These are phyloP conservation scores for Caprella mutica DNA, from an alignment of 2,888 invertebrate species.

Conservation along the genomic window DNA sequence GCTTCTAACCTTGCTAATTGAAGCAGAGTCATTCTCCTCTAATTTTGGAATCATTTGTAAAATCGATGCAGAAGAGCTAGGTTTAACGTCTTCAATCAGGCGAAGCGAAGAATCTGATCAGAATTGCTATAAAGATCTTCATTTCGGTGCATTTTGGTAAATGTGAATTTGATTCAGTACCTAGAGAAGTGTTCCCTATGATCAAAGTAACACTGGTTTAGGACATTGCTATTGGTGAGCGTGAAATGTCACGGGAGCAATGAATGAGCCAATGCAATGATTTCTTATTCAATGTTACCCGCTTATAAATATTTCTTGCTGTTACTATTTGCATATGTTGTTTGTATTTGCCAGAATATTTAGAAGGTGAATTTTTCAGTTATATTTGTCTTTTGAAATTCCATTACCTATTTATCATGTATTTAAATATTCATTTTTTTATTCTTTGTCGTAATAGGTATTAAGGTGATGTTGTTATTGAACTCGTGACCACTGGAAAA, in stretches of 20 bases:
- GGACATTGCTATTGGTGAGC: background rate
- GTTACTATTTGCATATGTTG: constrained; percentile 7
- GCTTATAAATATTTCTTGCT: background rate
- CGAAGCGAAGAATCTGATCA: too few species aligned
- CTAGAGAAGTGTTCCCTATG: background rate
- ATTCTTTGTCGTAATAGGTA: background rate
- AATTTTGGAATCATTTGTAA: too few species aligned
- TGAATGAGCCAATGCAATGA: background rate
- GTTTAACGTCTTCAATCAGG: too few species aligned
- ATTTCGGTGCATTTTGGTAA: background rate
- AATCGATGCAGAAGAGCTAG: too few species aligned
- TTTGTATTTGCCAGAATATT: background rate
- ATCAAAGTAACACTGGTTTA: background rate
- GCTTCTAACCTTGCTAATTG: too few species aligned
- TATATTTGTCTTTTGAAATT: background rate
- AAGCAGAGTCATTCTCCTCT: too few species aligned
- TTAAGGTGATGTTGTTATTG: background rate
- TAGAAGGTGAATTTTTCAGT: background rate
- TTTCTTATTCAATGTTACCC: background rate
- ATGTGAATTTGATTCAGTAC: constrained; percentile 1
- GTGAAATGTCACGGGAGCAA: background rate
- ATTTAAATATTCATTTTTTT: background rate
- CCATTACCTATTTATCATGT: background rate
- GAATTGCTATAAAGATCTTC: too few species aligned
- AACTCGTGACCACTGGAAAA: background rate